Evolutionary conservation across 2,797 vertebrate genomes (phyloP), one percentile per base, ranked within the genome.

Genomic region (Lates japonicus): DNA sequence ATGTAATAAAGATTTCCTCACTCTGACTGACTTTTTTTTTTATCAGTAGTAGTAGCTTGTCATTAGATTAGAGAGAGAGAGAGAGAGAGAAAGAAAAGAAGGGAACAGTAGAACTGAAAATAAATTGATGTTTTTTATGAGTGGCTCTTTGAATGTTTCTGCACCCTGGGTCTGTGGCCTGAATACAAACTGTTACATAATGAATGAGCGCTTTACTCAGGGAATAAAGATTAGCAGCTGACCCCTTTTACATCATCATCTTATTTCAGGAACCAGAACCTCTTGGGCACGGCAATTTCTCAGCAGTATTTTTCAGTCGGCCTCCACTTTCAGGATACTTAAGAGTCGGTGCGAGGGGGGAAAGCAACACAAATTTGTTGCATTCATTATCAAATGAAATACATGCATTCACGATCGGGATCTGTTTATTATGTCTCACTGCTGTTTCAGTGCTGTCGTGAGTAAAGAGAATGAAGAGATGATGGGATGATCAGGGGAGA

Each of bases 171-270:
- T 93, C 91, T 93, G 92, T 94, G 90, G 91, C 93, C 93, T 94
- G 94, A 95, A 96, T 96, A 93, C 93, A 95, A 88, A 85, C 89
- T 92, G 94, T 96, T 96, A 93, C 94, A 96, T 95, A 96, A 96
- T 96, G 92, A 95, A 95, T 95, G 94, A 94, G 92, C 62, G 89
- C 90, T 95, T 95, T 95, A 94, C 91, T 94, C 80, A 14, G 92
- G 91, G 91, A 95, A 95, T 93, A 92, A 95, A 95, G 93, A 95
- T 95, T 95, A 95, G 94, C 93, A 91, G 92, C 93, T 93, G 92
- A 94, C 93, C 93, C 89, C 90, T 93, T 93, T 93, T 91, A 93
- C 91, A 92, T 94, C 91, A 90, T 91, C 93, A 85, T 93, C 92
- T 95, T 93, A 94, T 95, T 95, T 95, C 88, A 92, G 90, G 88